Base-by-base conservation (phyloP, 1,140 invertebrate genomes). In the Drosophila paulistorum region DNA sequence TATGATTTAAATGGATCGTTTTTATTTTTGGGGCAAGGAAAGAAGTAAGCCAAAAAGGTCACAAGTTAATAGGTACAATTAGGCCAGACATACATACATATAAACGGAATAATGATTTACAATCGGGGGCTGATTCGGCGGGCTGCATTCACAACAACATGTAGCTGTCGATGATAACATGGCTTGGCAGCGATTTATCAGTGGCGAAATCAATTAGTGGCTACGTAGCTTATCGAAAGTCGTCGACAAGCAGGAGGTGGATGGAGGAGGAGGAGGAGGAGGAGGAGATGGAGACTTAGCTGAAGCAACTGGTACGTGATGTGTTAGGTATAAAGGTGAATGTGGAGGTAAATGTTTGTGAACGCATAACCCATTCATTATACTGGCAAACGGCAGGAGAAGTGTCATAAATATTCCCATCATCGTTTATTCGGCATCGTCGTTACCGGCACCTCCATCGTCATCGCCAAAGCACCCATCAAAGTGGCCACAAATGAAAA, bases 321-420 rank as follows among this genome's bases (percentile, higher is more conserved):
- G 30, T 30, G 30, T 37, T 20, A 17, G 17, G 45, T 51, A 14
- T 51, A 51, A 51, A 51, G 45, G 45, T 48, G 45, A 48, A 6
- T 48, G 14, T 58, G 17, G 14, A 5, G n/a, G 7, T 17, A 26
- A n/a, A 14, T 39, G 37, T 55, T 30, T 66, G 33, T 23, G 71
- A 66, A 37, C 37, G 64, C 80, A 72, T 78, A 74, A 75, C 70
- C 87, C 79, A 90, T 90, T 90, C 86, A 90, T 90, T 90, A 90
- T 90, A 83, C 77, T 51, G 74, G 74, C 71, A 86, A 77, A 77
- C 71, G 77, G 86, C 69, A 78, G 45, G 74, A 77, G 82, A 72
- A 82, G 65, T 87, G 86, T 90, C 86, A 90, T 90, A 90, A 86
- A 90, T 90, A 90, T 90, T 90, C 87, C 86, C 87, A 90, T 90